Base-by-base conservation (phyloP, 2,113 vertebrate genomes). In the Scolopax mira region DNA sequence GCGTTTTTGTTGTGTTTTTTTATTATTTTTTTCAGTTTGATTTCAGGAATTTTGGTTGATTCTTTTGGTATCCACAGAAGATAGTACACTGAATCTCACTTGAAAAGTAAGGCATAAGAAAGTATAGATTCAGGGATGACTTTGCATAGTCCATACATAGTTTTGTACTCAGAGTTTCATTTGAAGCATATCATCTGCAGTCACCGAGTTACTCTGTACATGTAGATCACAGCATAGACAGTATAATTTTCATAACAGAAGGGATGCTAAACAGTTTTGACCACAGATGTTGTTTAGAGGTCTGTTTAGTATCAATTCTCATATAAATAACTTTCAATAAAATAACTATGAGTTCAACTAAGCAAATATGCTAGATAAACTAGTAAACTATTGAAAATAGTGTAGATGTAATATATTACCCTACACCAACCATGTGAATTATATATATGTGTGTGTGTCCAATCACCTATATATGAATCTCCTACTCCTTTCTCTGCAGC, bases 401-500 rank as follows among this genome's bases (percentile, higher is more conserved):
- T 13, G 3, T 28, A n/a, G 10, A 10, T 41, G 3, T 78, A 58
- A 89, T 49, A 31, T 49, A 73, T 77, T 69, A 39, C 44, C n/a
- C 18, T 7, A 27, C 11, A 46, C 1, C 3, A 55, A 10, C 17
- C 17, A 14, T n/a, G 12, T 60, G 18, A 78, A 28, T 67, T 24
- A 54, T 19, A 39, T 0, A 0, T 67, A 49, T 10, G 31, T 33
- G 15, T 25, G 21, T 28, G 7, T 67, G 5, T 57, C 35, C 28
- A 49, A 83, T 82, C 10, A 48, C 3, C 18, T 44, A 4, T 14
- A 30, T 37, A 16, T 39, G 9, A 44, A 42, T 79, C 85, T 92
- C 41, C 42, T 70, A 3, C 24, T 86, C 33, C 84, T 88, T 89
- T 39, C 44, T 79, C 89, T 42, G 8, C 44, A 99, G 99, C 99